Base-by-base conservation (phyloP, 2,113 vertebrate genomes). In the Pomatorhinus ruficollis region DNA sequence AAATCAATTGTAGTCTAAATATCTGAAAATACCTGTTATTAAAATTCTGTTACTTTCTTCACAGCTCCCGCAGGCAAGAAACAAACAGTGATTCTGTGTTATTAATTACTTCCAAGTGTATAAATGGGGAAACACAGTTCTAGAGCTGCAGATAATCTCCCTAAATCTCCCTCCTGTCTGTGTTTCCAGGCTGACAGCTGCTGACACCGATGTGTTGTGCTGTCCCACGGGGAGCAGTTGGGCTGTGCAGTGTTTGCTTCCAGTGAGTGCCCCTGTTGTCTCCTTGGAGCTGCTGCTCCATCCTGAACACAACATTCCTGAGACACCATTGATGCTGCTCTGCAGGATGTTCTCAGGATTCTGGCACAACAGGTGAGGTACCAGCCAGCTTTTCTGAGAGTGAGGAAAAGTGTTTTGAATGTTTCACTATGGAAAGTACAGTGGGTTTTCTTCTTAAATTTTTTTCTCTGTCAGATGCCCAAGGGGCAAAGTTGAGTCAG, bases 171-270 rank as follows among this genome's bases (percentile, higher is more conserved):
- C 59, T 70, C 5, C 19, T 59, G n/a, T 50, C 3, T 15, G 56
- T 59, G 0, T 74, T 87, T 42, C 4, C 53, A 90, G 84, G 21
- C 90, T 69, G 86, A 37, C 66, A 56, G 13, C 15, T 70, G 35
- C 31, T 45, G 94, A 10, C 44, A 7, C 7, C 0, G 0, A 1
- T 0, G 45, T 11, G 49, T 20, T 64, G 63, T 18, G 19, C 37
- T 19, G 3, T 28, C 6, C 0, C 47, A 6, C 0, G 0, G 1
- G 11, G 52, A 45, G n/a, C n/a, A 5, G 44, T 12, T 4, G 2
- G 56, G 25, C 33, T 68, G 33, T 16, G 65, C 56, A 2, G 13
- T 2, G 11, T 66, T 68, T 18, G 3, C 37, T n/a, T 49, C 39
- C 74, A 74, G 35, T 1, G 3, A n/a, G 33, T 4, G 9, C 13